Base-by-base conservation (phyloP, 2,113 vertebrate species). In the Meleagris gallopavo region DNA sequence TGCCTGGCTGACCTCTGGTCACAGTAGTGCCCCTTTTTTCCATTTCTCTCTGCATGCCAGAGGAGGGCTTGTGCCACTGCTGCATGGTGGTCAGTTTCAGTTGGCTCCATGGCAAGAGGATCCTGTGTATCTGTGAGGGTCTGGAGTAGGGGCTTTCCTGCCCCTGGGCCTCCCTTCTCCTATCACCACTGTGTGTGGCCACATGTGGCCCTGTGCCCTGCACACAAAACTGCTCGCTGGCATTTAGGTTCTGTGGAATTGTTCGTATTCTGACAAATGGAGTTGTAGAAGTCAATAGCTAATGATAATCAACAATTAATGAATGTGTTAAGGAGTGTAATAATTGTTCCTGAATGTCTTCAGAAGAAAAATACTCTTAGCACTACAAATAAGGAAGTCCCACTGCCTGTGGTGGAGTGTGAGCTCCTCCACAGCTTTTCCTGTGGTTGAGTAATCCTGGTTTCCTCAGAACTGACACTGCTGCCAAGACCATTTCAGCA, bases 161-260 rank as follows among this genome's bases (percentile, higher is more conserved):
- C 3, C 40, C 10, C 27, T 3, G 0, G 10, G 61, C 21, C 17
- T 40, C 10, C n/a, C n/a, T 1, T 3, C 5, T 24, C 11, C 29
- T 1, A 0, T 21, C 57, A 25, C 32, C 25, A 30, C 32, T 19
- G 57, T 1, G 1, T 5, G 1, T 0, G 1, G 46, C n/a, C 0
- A 1, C 6, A 2, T 21, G 24, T 8, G 11, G 22, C 16, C 27
- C 27, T 0, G 0, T 0, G 0, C 6, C 5, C 6, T 11, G 50
- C 10, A 1, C 19, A 13, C 13, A 16, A 4, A 19, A 6, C 1
- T 6, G 36, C 43, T 74, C 38, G 21, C 21, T 54, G 18, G 15
- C 11, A 6, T 21, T 36, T 46, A 22, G 54, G 20, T 8, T 58
- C 73, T 4, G 13, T 0, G 1, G 10, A 2, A 3, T 6, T 45